Evolutionary conservation across 2,797 vertebrate genomes (phyloP).

Genomic region (Anguilla pacifica): DNA sequence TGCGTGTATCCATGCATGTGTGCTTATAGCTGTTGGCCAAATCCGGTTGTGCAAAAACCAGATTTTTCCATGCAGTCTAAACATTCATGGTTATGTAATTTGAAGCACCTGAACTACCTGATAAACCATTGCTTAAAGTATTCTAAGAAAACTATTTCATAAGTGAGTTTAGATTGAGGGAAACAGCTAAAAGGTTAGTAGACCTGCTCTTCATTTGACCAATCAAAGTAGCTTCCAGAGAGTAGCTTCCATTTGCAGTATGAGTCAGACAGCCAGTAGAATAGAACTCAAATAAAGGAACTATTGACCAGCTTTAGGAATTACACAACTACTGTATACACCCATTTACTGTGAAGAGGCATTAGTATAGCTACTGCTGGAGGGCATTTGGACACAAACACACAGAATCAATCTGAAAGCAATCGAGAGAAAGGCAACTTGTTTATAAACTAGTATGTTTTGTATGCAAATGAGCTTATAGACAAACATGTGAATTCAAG

Average conservation of each 20-base stretch:
- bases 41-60: not conserved
- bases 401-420: not conserved
- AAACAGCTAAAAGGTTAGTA: not conserved
- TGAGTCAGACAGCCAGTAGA: not conserved
- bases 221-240: not conserved
- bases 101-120: not conserved
- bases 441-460: not conserved
- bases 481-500: not conserved
- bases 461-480: not conserved
- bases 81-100: not conserved
- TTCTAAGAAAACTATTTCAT: not conserved
- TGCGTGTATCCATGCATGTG: not conserved
- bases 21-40: not conserved
- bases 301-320: not conserved
- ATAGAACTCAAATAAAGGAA: not conserved
- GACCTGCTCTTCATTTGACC: not conserved
- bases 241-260: not conserved
- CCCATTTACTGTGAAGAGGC: not conserved
- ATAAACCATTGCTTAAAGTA: no score
- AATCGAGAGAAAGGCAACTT: not conserved
- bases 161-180: not conserved
- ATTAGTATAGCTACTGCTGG: not conserved
- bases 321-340: not conserved
- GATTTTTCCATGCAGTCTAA: not conserved
- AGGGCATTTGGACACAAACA: not conserved